Evolutionary conservation across 2,888 invertebrate genomes (phyloP).

Genomic region (Ormyrus nitidulus): DNA sequence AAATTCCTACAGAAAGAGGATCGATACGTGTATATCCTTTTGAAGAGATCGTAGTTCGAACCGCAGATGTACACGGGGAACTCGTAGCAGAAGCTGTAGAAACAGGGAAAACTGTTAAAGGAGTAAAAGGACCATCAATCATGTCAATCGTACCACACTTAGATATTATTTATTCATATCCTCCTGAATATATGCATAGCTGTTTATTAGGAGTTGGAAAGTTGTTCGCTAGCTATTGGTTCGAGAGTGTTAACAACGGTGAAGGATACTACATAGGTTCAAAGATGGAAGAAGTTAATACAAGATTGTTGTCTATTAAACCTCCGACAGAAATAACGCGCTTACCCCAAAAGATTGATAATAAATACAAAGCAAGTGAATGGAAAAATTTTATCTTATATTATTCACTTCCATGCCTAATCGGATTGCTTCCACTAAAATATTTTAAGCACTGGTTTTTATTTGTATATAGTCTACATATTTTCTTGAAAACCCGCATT

Average conservation of each 20-base stretch:
- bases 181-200: conserved; percentile 39
- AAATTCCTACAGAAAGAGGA: conserved; percentile 33
- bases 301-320: conserved; percentile 31
- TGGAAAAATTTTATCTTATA: conserved; percentile 53
- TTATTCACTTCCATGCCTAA: conserved; percentile 53
- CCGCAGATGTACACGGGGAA: neutral
- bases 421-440: conserved; percentile 21
- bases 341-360: conserved; percentile 11
- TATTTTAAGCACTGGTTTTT: conserved; percentile 52
- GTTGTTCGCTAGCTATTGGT: neutral
- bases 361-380: conserved; percentile 51
- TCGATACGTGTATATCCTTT: neutral
- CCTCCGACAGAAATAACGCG: conserved; percentile 51
- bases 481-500: conserved; percentile 34
- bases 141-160: neutral
- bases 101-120: neutral
- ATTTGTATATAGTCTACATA: conserved; percentile 34
- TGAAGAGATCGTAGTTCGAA: neutral
- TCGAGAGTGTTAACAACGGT: too few species aligned
- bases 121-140: conserved; percentile 27
- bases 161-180: conserved; percentile 9
- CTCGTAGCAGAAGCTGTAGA: neutral
- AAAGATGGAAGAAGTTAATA: conserved; percentile 13
- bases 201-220: conserved; percentile 18
- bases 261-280: too few species aligned